A percentile compares a stretch with the other conserved stretches of the same genome.
Evolutionary conservation across 2,113 vertebrate species (phyloP).

Genomic region (Prunella fulvescens): DNA sequence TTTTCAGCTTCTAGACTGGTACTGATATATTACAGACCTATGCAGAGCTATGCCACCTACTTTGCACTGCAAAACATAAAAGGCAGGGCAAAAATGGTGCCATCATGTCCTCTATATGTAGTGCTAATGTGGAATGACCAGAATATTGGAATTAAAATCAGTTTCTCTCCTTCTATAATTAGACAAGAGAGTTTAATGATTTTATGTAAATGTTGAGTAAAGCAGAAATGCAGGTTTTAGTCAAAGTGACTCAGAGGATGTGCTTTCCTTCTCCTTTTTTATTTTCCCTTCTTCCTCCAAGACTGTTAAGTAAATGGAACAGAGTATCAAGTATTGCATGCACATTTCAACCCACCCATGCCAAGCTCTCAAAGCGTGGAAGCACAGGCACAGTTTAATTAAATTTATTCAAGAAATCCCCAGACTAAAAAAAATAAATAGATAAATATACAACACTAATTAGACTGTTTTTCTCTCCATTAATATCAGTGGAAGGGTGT

Average conservation of each 20-base stretch:
- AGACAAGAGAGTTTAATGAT: background rate
- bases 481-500: background rate
- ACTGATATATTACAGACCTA: background rate
- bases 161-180: background rate
- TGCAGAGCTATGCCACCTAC: background rate
- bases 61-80: background rate
- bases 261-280: background rate
- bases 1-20: background rate
- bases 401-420: slow-evolving; percentile 1
- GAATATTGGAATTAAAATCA: background rate
- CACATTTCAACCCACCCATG: background rate
- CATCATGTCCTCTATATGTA: background rate
- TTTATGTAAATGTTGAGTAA: background rate
- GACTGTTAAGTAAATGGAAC: background rate
- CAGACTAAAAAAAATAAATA: background rate
- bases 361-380: background rate
- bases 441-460: background rate
- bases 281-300: rapidly evolving
- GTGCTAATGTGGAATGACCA: background rate
- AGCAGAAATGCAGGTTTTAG: background rate
- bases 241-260: background rate
- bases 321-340: background rate
- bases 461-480: background rate
- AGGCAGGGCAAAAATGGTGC: background rate
- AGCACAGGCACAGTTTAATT: background rate